Percentiles rank a stretch among this genome's conserved stretches.
Conservation (phyloP, 2,113 vertebrate species). For the Uria lomvia region DNA sequence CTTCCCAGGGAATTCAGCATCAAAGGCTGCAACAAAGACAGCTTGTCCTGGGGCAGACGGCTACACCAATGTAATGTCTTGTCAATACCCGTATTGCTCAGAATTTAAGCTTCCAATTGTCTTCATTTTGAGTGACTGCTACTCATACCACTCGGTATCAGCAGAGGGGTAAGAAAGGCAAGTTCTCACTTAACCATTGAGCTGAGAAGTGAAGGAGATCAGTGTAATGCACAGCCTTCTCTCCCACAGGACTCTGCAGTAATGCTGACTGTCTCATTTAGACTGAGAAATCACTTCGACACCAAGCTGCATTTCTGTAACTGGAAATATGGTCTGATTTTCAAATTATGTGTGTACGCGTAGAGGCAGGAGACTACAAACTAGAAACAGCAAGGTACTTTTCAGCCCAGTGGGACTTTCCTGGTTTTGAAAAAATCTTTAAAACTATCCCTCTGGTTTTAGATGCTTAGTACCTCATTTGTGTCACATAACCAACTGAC, state of each 20-base stretch:
- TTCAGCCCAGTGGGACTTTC: not conserved
- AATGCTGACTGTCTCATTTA: not conserved
- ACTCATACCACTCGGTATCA: not conserved
- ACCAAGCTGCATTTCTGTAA: not conserved
- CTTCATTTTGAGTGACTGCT: not conserved
- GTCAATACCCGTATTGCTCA: not conserved
- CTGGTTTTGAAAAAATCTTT: not conserved
- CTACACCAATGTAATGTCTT: not conserved
- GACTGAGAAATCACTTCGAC: not conserved
- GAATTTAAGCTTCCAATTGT: not conserved
- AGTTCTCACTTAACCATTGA: not conserved
- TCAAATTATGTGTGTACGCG: accelerated
- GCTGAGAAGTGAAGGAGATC: not conserved
- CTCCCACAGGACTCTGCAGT: not conserved
- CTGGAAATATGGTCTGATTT: not conserved
- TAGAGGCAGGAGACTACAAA: not conserved
- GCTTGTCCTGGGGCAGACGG: not conserved
- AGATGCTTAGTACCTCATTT: not conserved
- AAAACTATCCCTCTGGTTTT: not conserved
- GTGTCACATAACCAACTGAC: not conserved
- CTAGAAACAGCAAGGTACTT: not conserved
- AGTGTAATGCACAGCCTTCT: not conserved
- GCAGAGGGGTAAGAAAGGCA: not conserved
- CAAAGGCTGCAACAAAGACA: not conserved
- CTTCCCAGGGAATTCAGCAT: not conserved